Conservation (phyloP, 2,888 invertebrate genomes). For the Rhamphomyia laevipes region DNA sequence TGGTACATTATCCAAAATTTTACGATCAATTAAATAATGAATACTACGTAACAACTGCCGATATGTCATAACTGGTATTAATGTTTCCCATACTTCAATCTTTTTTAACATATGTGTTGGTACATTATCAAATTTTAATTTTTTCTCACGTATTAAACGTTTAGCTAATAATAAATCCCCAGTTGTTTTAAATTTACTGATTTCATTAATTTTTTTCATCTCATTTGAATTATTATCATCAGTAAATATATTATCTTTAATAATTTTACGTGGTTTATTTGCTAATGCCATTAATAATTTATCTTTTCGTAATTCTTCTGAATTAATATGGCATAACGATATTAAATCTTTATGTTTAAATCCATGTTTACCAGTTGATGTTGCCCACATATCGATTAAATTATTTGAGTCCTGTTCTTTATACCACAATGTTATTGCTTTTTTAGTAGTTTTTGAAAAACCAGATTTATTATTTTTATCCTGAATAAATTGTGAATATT, state of each 20-base stretch:
- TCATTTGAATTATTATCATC: neutral
- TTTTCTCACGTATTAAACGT: conserved; percentile 18
- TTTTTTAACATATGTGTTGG: conserved; percentile 21
- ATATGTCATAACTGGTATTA: conserved; percentile 24
- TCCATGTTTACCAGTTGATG: conserved; percentile 19
- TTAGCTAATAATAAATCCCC: conserved; percentile 9
- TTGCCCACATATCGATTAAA: conserved; percentile 24
- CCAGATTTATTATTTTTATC: conserved; percentile 18
- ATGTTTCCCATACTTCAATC: conserved; percentile 17
- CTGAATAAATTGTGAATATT: conserved; percentile 23
- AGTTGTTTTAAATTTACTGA: conserved; percentile 23
- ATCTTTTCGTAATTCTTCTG: conserved; percentile 16
- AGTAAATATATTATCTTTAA: neutral
- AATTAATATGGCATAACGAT: conserved; percentile 23
- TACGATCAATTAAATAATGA: conserved; percentile 17
- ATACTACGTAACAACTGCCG: conserved; percentile 23
- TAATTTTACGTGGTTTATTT: conserved; percentile 12
- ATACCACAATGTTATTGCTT: conserved; percentile 30
- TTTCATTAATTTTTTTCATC: conserved; percentile 12
- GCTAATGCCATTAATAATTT: conserved; percentile 18
- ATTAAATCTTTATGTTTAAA: conserved; percentile 24
- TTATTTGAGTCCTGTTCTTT: conserved; percentile 16
- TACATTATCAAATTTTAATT: conserved; percentile 24
- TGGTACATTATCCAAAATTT: conserved; percentile 17
- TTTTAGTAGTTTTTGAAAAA: conserved; percentile 26